A percentile compares a stretch with the other conserved stretches of the same genome.
These are phyloP conservation scores for Geophilus truncorum DNA, from an alignment of 2,888 invertebrate species.

Conservation along the genomic window DNA sequence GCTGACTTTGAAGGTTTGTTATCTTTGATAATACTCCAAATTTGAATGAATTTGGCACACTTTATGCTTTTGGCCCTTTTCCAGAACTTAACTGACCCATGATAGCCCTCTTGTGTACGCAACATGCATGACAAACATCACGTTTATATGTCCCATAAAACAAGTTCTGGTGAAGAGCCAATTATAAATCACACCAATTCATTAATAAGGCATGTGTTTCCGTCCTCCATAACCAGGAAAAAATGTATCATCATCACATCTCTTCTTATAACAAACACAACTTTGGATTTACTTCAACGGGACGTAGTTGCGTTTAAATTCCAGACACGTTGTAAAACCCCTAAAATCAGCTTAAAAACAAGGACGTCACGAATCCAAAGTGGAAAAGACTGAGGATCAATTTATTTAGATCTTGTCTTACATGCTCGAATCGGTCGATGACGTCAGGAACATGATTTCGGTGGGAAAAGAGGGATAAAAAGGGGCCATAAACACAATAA, in stretches of 20 bases:
- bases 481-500: too few relatives aligned
- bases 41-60: conserved; percentile 17
- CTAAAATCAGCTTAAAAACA: too few relatives aligned
- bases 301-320: too few relatives aligned
- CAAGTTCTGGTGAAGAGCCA: conserved; percentile 11
- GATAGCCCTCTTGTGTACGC: conserved; percentile 14
- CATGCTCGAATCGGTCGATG: too few relatives aligned
- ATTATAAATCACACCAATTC: conserved; percentile 18
- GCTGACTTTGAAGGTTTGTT: background rate
- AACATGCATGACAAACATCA: conserved; percentile 17
- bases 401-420: too few relatives aligned
- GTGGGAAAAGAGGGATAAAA: too few relatives aligned
- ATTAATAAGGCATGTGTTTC: background rate
- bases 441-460: too few relatives aligned
- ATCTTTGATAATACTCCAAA: conserved; percentile 13
- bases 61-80: background rate
- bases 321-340: too few relatives aligned
- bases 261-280: background rate
- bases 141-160: conserved; percentile 12
- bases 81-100: conserved; percentile 5
- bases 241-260: background rate
- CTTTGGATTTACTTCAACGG: background rate
- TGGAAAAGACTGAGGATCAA: too few relatives aligned
- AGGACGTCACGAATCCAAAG: too few relatives aligned
- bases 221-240: background rate